These are phyloP conservation scores for Sycophila sp. DNA, from an alignment of 1,140 invertebrate species.

Conservation along the genomic window DNA sequence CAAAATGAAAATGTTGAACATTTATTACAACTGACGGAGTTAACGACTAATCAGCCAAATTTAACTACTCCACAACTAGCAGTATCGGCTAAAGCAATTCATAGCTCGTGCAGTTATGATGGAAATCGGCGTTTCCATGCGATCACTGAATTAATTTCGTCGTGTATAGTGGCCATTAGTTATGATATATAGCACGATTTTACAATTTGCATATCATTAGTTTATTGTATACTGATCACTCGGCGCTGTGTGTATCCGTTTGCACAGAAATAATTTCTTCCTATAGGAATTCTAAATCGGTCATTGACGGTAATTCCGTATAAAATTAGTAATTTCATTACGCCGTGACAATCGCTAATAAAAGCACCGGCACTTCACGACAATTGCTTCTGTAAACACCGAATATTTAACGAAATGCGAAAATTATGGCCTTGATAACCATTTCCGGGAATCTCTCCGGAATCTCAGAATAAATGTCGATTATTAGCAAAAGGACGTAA, in stretches of 20 bases:
- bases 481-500: too few relatives aligned
- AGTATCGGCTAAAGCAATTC: neutral
- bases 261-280: neutral
- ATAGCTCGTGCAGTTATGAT: constrained; percentile 39
- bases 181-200: constrained; percentile 42
- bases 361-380: too few relatives aligned
- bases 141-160: constrained; percentile 11
- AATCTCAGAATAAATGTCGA: neutral
- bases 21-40: too few relatives aligned
- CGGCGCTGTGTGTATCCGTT: neutral
- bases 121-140: constrained; percentile 42
- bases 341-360: too few relatives aligned
- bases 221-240: constrained; percentile 38
- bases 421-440: neutral
- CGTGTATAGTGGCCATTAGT: constrained; percentile 31
- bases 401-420: neutral
- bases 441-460: neutral
- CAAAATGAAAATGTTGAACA: too few relatives aligned
- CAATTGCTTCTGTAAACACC: neutral
- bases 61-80: too few relatives aligned
- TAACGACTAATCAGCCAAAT: too few relatives aligned
- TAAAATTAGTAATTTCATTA: neutral
- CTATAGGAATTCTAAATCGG: neutral
- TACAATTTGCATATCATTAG: constrained; percentile 49
- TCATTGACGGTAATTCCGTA: neutral